These are phyloP conservation scores for Calosoma granatense DNA, from an alignment of 1,140 invertebrate species.

Conservation along the genomic window DNA sequence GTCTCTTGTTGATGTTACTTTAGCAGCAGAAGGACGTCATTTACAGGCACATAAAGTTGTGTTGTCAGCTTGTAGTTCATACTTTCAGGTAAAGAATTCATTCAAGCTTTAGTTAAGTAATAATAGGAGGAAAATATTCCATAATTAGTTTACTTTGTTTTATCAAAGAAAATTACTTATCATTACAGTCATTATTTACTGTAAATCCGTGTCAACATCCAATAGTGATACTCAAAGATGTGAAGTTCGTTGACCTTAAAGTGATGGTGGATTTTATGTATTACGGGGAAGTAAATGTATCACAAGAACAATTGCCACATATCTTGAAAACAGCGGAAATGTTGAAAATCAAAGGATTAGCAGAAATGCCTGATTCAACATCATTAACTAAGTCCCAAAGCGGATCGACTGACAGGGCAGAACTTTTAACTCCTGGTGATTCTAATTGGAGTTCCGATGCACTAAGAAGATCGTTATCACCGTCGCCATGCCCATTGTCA, in stretches of 20 bases:
- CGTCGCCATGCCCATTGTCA: slow-evolving; percentile 32
- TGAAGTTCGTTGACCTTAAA: slow-evolving; percentile 73
- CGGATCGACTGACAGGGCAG: slow-evolving; percentile 36
- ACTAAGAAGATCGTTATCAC: slow-evolving; percentile 37
- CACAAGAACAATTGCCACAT: slow-evolving; percentile 73
- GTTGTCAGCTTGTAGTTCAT: slow-evolving; percentile 75
- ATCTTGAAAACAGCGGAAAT: slow-evolving; percentile 81
- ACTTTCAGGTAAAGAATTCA: slow-evolving; percentile 66
- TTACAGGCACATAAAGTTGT: slow-evolving; percentile 80
- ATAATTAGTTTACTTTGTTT: neutral
- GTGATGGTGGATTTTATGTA: slow-evolving; percentile 90
- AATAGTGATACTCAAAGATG: slow-evolving; percentile 82
- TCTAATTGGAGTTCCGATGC: slow-evolving; percentile 36
- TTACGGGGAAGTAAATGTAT: slow-evolving; percentile 83
- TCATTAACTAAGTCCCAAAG: slow-evolving; percentile 55
- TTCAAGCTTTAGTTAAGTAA: too few species aligned
- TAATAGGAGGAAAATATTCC: neutral
- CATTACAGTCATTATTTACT: slow-evolving; percentile 63
- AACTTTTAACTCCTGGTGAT: slow-evolving; percentile 39
- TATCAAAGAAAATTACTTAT: too few species aligned
- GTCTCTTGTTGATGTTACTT: slow-evolving; percentile 77
- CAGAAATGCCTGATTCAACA: slow-evolving; percentile 68
- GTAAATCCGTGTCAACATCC: slow-evolving; percentile 82
- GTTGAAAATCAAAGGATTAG: slow-evolving; percentile 76
- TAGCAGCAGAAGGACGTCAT: slow-evolving; percentile 74